A percentile compares a stretch with the other conserved stretches of the same genome.
Evolutionary conservation across 2,113 vertebrate genomes (phyloP).

Genomic region (Fulmarus glacialis): DNA sequence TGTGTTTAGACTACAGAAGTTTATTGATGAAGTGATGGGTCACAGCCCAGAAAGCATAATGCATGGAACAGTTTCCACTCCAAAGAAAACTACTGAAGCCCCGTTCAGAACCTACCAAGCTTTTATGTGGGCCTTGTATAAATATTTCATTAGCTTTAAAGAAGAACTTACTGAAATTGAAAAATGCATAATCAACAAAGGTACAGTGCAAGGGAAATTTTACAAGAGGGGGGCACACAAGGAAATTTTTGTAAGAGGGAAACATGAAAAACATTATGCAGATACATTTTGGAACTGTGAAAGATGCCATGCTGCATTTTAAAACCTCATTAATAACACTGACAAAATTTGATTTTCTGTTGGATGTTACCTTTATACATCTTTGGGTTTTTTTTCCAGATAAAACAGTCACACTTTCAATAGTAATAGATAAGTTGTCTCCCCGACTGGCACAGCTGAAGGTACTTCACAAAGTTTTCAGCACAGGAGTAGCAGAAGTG

Average conservation of each 20-base stretch:
- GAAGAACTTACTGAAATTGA: conserved; percentile 92
- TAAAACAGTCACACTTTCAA: conserved; percentile 89
- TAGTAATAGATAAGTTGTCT: conserved; percentile 86
- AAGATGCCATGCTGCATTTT: not conserved
- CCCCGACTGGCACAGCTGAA: conserved; percentile 92
- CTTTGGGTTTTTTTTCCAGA: conserved; percentile 73
- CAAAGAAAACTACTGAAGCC: conserved; percentile 86
- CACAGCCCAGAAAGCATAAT: conserved; percentile 80
- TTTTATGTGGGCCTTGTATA: conserved; percentile 96
- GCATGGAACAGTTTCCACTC: conserved; percentile 72
- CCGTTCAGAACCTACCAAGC: conserved; percentile 98
- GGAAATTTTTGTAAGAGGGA: not conserved
- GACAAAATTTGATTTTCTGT: not conserved
- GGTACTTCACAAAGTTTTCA: conserved; percentile 93
- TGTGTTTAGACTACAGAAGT: conserved; percentile 90
- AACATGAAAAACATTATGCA: not conserved
- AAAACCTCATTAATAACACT: not conserved
- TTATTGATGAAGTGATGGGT: conserved; percentile 97
- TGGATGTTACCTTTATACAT: not conserved
- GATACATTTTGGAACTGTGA: not conserved
- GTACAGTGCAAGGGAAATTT: conserved; percentile 46
- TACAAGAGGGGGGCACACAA: not conserved
- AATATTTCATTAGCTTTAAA: conserved; percentile 94
- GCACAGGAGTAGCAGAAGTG: conserved; percentile 95
- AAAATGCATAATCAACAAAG: conserved; percentile 88